Evolutionary conservation across 53 echinoderm and acorn worm species (phyloP).

Genomic region (Astropecten irregularis): DNA sequence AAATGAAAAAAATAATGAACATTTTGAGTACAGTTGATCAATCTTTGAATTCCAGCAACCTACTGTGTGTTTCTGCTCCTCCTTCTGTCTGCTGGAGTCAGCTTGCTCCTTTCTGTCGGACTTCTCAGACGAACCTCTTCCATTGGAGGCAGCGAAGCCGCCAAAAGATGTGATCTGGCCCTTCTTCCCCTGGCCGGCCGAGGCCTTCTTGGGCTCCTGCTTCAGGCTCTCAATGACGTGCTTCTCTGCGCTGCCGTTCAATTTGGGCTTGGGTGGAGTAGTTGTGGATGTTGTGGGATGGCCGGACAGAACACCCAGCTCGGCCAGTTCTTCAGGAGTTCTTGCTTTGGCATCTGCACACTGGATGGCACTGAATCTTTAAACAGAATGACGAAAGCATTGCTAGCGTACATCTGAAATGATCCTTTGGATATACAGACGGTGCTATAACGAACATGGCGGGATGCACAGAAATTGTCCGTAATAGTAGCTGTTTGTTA

Average conservation of each 20-base stretch:
- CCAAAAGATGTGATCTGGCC: slow-evolving; percentile 26
- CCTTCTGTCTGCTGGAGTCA: background rate
- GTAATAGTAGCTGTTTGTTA: too few relatives aligned
- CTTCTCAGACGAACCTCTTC: background rate
- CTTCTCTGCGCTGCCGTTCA: slow-evolving; percentile 31
- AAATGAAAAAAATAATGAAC: too few relatives aligned
- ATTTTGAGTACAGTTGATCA: too few relatives aligned
- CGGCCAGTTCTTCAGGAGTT: slow-evolving; percentile 54
- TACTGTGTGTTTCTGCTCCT: too few relatives aligned
- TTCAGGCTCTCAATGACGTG: slow-evolving; percentile 42
- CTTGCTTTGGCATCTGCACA: slow-evolving; percentile 73
- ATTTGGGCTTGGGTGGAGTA: background rate
- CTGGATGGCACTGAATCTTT: slow-evolving; percentile 82
- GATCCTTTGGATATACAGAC: too few relatives aligned
- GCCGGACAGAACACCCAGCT: slow-evolving; percentile 12
- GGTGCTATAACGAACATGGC: too few relatives aligned
- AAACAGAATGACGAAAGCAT: slow-evolving; percentile 7
- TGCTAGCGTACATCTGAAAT: too few relatives aligned
- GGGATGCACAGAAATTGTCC: too few relatives aligned
- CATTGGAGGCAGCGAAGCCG: background rate
- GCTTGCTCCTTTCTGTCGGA: background rate
- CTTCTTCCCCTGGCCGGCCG: background rate
- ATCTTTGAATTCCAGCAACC: too few relatives aligned
- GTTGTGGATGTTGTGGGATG: slow-evolving; percentile 14
- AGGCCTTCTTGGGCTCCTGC: slow-evolving; percentile 19